Evolutionary conservation across 2,113 vertebrate genomes (phyloP).

Genomic region (Hippoglossus stenolepis): DNA sequence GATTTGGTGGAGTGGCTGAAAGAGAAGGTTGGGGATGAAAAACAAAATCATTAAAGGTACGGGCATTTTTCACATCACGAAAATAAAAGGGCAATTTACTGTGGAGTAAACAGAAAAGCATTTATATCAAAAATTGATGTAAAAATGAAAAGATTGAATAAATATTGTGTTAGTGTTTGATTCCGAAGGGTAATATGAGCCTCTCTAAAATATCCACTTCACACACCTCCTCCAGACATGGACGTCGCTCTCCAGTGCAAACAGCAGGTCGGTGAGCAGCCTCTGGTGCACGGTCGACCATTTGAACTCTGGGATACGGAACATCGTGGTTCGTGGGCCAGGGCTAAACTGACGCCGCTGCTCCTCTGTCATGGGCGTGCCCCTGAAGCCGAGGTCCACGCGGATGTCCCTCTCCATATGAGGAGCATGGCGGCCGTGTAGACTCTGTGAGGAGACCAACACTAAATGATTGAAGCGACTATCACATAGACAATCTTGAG

Average conservation of each 20-base stretch:
- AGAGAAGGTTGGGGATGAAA: background rate
- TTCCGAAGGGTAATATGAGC: background rate
- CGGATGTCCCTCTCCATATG: constrained; percentile 90
- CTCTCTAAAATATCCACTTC: constrained; percentile 21
- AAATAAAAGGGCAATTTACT: background rate
- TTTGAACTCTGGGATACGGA: constrained; percentile 98
- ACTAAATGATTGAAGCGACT: background rate
- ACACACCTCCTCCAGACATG: constrained; percentile 97
- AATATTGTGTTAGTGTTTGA: background rate
- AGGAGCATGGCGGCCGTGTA: constrained; percentile 85
- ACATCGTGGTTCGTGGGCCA: constrained; percentile 97
- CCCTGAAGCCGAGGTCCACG: constrained; percentile 93
- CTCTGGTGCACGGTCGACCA: constrained; percentile 99
- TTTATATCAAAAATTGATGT: background rate
- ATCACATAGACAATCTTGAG: background rate
- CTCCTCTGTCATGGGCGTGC: constrained; percentile 93
- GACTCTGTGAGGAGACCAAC: constrained; percentile 79
- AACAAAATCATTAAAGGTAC: background rate
- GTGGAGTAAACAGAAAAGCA: background rate
- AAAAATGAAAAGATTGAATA: background rate
- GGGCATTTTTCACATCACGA: background rate
- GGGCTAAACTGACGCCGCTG: constrained; percentile 96
- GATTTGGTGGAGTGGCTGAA: constrained; percentile 96
- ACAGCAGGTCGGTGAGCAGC: constrained; percentile 94
- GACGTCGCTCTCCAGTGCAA: constrained; percentile 96